Evolutionary conservation across 2,113 vertebrate genomes (phyloP).

Genomic region (Motacilla tschutschensis): DNA sequence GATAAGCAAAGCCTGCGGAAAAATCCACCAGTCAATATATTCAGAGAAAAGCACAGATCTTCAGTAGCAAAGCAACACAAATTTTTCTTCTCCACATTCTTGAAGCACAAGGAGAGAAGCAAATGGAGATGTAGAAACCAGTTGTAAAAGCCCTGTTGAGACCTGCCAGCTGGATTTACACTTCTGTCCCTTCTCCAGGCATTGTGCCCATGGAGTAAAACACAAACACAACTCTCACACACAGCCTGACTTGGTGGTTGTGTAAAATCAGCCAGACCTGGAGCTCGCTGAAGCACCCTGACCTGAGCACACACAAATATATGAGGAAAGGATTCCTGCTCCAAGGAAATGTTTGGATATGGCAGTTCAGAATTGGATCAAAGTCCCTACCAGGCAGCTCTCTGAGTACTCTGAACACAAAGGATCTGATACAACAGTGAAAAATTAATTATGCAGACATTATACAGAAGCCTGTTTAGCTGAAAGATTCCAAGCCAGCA

Average conservation of each 20-base stretch:
- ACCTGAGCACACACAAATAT: neutral
- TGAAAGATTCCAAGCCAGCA: conserved; percentile 17
- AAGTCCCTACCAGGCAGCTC: neutral
- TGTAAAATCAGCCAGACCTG: neutral
- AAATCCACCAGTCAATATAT: fast-evolving
- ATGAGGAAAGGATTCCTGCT: neutral
- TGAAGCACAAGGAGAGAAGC: neutral
- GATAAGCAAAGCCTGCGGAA: neutral
- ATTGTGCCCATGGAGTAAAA: neutral
- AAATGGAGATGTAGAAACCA: neutral
- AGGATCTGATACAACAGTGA: conserved; percentile 5
- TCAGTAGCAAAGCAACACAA: neutral
- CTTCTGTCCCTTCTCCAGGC: neutral
- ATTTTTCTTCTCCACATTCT: neutral
- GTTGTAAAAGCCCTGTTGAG: neutral
- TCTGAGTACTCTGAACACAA: neutral
- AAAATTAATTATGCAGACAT: neutral
- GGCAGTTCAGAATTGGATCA: neutral
- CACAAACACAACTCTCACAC: neutral
- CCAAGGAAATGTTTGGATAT: neutral
- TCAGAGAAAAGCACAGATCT: fast-evolving
- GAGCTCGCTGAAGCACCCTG: neutral
- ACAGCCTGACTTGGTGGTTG: neutral
- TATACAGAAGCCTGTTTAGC: neutral
- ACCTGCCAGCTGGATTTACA: neutral